Percentiles rank a stretch among this genome's conserved stretches.
These are phyloP conservation scores for Vicugna pacos DNA, from an alignment of 2,113 vertebrate genomes.

Conservation along the genomic window DNA sequence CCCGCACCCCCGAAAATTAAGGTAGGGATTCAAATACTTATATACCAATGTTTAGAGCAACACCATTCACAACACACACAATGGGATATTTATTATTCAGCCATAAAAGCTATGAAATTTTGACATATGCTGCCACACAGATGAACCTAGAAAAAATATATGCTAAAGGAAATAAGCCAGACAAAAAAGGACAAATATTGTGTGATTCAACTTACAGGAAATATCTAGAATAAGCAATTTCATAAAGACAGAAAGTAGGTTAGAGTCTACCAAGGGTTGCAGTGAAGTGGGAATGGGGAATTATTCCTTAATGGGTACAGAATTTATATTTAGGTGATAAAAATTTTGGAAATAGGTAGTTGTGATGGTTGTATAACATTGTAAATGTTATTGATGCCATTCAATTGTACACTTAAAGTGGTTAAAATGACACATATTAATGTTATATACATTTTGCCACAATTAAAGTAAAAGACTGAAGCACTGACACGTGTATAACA, in stretches of 20 bases:
- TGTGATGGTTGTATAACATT: not conserved
- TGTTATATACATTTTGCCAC: not conserved
- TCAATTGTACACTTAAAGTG: not conserved
- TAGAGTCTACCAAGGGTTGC: not conserved
- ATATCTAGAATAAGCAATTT: not conserved
- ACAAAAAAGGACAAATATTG: not conserved
- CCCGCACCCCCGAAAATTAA: not conserved
- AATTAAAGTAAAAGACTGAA: not conserved
- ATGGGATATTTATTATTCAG: not conserved
- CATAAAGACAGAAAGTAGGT: not conserved
- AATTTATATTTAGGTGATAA: not conserved
- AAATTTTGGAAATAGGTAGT: not conserved
- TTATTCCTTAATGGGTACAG: not conserved
- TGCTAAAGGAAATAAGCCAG: not conserved
- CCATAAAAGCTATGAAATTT: not conserved
- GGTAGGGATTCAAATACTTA: not conserved
- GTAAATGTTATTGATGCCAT: too few relatives aligned
- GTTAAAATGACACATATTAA: not conserved
- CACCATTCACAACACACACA: not conserved
- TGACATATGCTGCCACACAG: not conserved
- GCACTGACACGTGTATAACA: not conserved
- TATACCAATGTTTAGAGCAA: not conserved
- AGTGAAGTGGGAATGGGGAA: not conserved
- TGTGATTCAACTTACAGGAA: too few relatives aligned
- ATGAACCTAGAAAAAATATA: not conserved